phyloP scores from a whole-genome alignment of 2,113 vertebrate species.

The Thermophis baileyi region DNA sequence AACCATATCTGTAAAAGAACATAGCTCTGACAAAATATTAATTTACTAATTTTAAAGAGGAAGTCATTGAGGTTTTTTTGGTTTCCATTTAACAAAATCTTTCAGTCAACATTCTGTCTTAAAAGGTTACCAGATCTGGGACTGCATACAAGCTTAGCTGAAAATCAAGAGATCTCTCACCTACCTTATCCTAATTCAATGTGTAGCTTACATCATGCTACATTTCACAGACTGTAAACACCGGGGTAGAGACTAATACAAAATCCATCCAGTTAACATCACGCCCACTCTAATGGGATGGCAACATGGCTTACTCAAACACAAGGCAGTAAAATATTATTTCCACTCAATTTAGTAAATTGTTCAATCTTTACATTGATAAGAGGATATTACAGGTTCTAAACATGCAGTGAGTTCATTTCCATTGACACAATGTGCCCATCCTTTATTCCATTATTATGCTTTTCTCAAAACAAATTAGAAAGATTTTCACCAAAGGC shows the following conservation, averaged over 20 bases:
- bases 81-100: background rate
- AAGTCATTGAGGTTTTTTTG: background rate
- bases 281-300: background rate
- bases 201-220: background rate
- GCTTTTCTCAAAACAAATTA: background rate
- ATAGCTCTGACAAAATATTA: background rate
- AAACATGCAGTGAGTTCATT: background rate
- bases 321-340: background rate
- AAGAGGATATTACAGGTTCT: background rate
- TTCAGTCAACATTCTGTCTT: background rate
- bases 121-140: background rate
- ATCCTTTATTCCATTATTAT: background rate
- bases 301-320: too few relatives aligned
- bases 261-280: background rate
- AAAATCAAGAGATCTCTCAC: background rate
- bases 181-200: background rate
- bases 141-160: background rate
- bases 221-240: background rate
- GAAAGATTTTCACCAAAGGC: fast-evolving
- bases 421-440: background rate
- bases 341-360: background rate
- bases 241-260: background rate
- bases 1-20: background rate
- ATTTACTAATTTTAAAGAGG: background rate
- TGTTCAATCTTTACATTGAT: background rate